Evolutionary conservation across 1,140 invertebrate genomes (phyloP).

Genomic region (Acromyrmex echinatior): DNA sequence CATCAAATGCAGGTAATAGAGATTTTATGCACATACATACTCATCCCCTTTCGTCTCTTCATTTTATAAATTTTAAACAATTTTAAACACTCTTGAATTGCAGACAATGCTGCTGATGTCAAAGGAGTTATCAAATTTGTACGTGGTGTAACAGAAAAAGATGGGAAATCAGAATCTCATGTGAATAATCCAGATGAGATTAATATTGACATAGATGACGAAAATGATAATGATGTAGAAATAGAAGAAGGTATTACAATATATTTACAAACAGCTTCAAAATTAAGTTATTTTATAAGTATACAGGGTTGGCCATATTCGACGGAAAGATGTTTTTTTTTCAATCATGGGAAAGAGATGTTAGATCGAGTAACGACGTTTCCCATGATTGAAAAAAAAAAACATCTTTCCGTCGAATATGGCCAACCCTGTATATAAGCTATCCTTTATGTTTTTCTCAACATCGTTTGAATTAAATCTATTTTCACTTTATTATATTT

Average conservation of each 20-base stretch:
- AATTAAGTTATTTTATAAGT: background rate
- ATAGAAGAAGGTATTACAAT: constrained; percentile 80
- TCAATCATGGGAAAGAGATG: no score
- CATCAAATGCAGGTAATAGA: constrained; percentile 51
- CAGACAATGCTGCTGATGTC: constrained; percentile 81
- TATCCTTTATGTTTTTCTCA: constrained; percentile 24
- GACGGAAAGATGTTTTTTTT: no score
- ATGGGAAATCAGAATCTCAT: constrained; percentile 89
- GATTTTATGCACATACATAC: background rate
- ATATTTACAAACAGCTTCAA: background rate
- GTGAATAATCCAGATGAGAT: constrained; percentile 98
- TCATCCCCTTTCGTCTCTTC: background rate
- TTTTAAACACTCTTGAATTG: constrained; percentile 10
- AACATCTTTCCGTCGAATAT: no score
- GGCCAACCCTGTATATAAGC: background rate
- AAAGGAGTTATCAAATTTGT: constrained; percentile 93
- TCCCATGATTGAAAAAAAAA: no score
- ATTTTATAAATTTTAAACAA: background rate
- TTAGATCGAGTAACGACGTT: no score
- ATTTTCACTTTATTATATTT: background rate
- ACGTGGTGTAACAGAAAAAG: constrained; percentile 94
- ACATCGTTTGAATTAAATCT: constrained; percentile 4
- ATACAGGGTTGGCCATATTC: no score
- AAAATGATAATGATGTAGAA: constrained; percentile 88
- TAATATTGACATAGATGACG: constrained; percentile 93